phyloP scores from a whole-genome alignment of 2,888 invertebrate species.

The Athetis lepigone region DNA sequence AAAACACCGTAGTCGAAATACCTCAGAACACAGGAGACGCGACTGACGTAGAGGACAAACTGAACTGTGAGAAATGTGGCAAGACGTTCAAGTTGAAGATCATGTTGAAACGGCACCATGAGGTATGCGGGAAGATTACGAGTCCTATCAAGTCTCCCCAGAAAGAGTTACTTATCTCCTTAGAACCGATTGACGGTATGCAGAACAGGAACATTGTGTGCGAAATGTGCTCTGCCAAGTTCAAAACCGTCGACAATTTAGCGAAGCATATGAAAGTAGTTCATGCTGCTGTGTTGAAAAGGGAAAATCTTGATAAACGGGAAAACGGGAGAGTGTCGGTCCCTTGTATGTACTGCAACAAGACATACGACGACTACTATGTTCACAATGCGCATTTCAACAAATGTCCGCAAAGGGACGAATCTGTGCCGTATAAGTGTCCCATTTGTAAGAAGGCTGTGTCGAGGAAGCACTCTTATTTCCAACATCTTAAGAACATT shows the following conservation, averaged over 20 bases:
- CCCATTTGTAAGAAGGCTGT: conserved; percentile 77
- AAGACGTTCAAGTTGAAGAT: conserved; percentile 87
- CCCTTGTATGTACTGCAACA: conserved; percentile 81
- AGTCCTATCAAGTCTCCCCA: conserved; percentile 67
- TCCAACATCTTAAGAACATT: conserved; percentile 76
- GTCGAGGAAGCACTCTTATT: conserved; percentile 73
- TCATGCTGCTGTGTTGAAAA: conserved; percentile 80
- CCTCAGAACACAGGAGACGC: conserved; percentile 70
- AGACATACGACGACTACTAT: conserved; percentile 78
- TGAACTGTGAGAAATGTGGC: conserved; percentile 81
- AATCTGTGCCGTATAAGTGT: conserved; percentile 72
- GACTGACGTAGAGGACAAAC: conserved; percentile 75
- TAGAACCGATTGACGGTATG: conserved; percentile 80
- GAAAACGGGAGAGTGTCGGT: conserved; percentile 64
- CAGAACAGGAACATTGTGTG: conserved; percentile 71
- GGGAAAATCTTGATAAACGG: conserved; percentile 52
- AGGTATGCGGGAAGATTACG: conserved; percentile 71
- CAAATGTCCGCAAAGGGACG: conserved; percentile 73
- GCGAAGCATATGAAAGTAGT: conserved; percentile 83
- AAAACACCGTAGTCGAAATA: conserved; percentile 61
- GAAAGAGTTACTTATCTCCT: conserved; percentile 79
- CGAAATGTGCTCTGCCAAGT: conserved; percentile 79
- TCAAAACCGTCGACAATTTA: conserved; percentile 80
- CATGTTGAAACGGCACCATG: conserved; percentile 85
- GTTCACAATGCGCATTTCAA: conserved; percentile 78